phyloP scores from a whole-genome alignment of 2,113 vertebrate species.

The Anolis sagrei region DNA sequence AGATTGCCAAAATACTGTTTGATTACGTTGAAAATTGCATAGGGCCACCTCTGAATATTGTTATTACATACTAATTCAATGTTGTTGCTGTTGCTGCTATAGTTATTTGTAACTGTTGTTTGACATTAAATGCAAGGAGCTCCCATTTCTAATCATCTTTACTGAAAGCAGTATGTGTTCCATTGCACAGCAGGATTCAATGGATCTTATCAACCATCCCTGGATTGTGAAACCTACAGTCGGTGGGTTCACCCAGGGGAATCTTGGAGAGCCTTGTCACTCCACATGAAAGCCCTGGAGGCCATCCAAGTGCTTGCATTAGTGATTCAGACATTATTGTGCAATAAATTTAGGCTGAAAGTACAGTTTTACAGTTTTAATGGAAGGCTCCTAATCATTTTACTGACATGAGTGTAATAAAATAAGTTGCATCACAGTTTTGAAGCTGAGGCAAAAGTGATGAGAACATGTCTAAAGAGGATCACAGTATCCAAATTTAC shows the following conservation, averaged over 20 bases:
- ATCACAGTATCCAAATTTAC: background rate
- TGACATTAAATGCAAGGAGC: background rate
- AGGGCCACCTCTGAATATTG: too few species aligned
- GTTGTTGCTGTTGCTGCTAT: too few species aligned
- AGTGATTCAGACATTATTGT: background rate
- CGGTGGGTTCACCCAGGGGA: background rate
- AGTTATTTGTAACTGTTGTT: background rate
- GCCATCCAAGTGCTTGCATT: rapidly evolving
- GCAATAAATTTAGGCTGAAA: background rate
- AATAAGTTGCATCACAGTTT: rapidly evolving
- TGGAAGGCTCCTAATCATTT: background rate
- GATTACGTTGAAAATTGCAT: too few species aligned
- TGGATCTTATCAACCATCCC: background rate
- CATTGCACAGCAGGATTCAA: background rate
- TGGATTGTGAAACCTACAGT: background rate
- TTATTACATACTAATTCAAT: too few species aligned
- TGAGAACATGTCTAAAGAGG: background rate
- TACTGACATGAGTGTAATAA: background rate
- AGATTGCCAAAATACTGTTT: too few species aligned
- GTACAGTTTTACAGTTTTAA: background rate
- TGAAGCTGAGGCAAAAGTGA: background rate
- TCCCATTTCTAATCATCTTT: background rate
- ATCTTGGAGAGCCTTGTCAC: background rate
- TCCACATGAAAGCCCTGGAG: background rate
- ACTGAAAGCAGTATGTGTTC: background rate